Base-by-base conservation (phyloP, 2,888 invertebrate genomes). In the Hipparchia sbordonii region DNA sequence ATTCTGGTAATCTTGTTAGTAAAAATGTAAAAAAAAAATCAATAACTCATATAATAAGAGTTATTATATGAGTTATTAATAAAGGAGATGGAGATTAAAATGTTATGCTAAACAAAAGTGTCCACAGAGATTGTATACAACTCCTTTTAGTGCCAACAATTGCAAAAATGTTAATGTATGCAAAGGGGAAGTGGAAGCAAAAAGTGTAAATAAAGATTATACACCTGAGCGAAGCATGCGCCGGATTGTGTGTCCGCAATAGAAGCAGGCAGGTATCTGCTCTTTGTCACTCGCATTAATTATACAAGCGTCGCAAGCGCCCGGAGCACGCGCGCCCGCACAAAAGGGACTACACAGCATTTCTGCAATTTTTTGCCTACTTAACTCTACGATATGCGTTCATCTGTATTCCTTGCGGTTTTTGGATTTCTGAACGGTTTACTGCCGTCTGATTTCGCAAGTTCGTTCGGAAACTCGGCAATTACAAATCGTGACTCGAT, bases 101-200 rank as follows among this genome's bases (percentile, higher is more conserved):
- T 13, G 48, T 23, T 23, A 65, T 33, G 51, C 10, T 52, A 65
- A 65, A 52, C 52, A 52, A 65, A 63, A 65, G 51, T 52, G 48
- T 46, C n/a, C 66, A 60, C 65, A 66, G n/a, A 10, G 51, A 67
- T 70, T 66, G 67, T 61, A 23, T 61, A 48, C 56, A 52, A 72
- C 72, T 70, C 67, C 70, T 62, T 72, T 74, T 39, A 52, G 66
- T 51, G 63, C 56, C 68, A 52, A 72, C 72, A 71, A 68, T 75
- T 77, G 89, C 89, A 76, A 86, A 91, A 89, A 85, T 87, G 82
- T 82, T 92, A 92, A 93, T 91, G 86, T 93, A 93, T 93, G 92
- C 92, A 92, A 92, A 92, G 93, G 93, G 93, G 91, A 92, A 93
- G 90, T 84, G 81, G 85, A 80, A 82, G 89, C 87, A 89, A 83